Conservation (phyloP, 2,797 vertebrate genomes). For the Sebastolobus altivelis region DNA sequence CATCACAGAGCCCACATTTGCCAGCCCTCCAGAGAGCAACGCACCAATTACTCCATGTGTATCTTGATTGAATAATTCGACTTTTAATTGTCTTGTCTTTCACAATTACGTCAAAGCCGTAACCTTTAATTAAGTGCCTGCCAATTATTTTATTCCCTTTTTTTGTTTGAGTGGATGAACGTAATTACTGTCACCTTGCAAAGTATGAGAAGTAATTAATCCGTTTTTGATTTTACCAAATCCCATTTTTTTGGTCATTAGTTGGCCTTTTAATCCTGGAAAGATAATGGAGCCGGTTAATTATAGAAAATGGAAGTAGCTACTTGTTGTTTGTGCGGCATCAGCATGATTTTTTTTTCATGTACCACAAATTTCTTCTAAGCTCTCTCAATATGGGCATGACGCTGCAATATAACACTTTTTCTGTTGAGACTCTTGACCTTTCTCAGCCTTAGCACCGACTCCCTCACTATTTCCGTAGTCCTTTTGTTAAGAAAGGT, state of each 20-base stretch:
- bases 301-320: conserved; percentile 62
- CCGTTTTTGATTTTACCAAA: conserved; percentile 78
- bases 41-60: conserved; percentile 75
- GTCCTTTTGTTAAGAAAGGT: no score
- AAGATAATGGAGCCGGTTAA: conserved; percentile 74
- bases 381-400: neutral
- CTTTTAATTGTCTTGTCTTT: conserved; percentile 87
- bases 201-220: conserved; percentile 82
- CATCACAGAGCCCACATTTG: conserved; percentile 62
- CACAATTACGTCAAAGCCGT: conserved; percentile 81
- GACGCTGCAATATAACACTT: neutral
- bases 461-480: no score
- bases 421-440: neutral
- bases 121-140: conserved; percentile 85
- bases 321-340: conserved; percentile 52
- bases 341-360: conserved; percentile 19
- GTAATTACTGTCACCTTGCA: conserved; percentile 84
- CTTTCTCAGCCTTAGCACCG: neutral
- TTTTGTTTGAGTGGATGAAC: conserved; percentile 79
- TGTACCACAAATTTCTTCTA: neutral
- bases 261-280: conserved; percentile 74
- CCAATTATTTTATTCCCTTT: conserved; percentile 76
- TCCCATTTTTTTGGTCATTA: conserved; percentile 76
- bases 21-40: conserved; percentile 66
- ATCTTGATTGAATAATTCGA: conserved; percentile 82